Conservation (phyloP, 1,140 invertebrate species). For the Zaprionus vittiger region DNA sequence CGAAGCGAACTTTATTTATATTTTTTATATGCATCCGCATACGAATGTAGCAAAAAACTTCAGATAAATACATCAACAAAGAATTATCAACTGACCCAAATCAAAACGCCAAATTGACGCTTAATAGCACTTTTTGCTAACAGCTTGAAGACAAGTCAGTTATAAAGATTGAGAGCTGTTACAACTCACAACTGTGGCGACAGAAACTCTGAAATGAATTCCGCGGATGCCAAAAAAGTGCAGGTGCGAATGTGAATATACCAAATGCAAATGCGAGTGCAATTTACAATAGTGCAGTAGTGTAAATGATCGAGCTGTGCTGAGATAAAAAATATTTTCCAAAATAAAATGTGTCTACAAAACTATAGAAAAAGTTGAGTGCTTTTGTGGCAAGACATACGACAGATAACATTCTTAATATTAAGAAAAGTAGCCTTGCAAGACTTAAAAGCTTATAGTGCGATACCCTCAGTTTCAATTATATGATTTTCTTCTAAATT, state of each 20-base stretch:
- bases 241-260: slow-evolving; percentile 38
- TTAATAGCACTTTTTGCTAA: slow-evolving; percentile 25
- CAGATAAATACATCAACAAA: slow-evolving; percentile 17
- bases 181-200: slow-evolving; percentile 59
- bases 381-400: slow-evolving; percentile 32
- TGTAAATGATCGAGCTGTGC: slow-evolving; percentile 42
- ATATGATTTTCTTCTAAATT: neutral
- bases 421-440: slow-evolving; percentile 2
- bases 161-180: slow-evolving; percentile 14
- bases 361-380: slow-evolving; percentile 31
- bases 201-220: slow-evolving; percentile 34
- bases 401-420: slow-evolving; percentile 33
- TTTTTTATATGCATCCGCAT: neutral
- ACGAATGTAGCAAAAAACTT: slow-evolving; percentile 1
- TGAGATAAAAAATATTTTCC: slow-evolving; percentile 22
- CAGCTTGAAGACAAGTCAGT: slow-evolving; percentile 8
- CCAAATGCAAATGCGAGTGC: slow-evolving; percentile 40
- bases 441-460: slow-evolving; percentile 5
- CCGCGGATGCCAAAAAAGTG: slow-evolving; percentile 53
- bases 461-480: neutral
- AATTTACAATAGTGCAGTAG: slow-evolving; percentile 32
- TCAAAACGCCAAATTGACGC: slow-evolving; percentile 50
- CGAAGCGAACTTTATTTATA: too few relatives aligned
- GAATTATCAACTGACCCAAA: slow-evolving; percentile 28
- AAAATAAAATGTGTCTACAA: slow-evolving; percentile 17